Evolutionary conservation across 2,888 invertebrate species (phyloP).

Genomic region (Lepidochrysops patricia): DNA sequence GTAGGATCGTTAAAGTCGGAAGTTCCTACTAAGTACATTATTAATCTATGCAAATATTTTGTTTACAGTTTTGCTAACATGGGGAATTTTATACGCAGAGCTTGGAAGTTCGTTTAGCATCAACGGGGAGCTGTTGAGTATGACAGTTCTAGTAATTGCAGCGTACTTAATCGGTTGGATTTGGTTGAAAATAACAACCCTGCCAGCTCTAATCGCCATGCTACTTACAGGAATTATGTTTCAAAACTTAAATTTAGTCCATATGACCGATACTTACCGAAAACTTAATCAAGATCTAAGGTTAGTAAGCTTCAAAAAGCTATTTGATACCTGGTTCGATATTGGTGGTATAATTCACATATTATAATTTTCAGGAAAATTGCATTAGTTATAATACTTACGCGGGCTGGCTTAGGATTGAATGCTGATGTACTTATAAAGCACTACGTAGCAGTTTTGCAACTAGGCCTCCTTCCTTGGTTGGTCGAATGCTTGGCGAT

Average conservation of each 20-base stretch:
- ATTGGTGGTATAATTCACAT: too few species aligned
- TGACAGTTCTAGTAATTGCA: conserved; percentile 78
- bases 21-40: too few species aligned
- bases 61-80: conserved; percentile 73
- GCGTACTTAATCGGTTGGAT: conserved; percentile 83
- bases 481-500: conserved; percentile 80
- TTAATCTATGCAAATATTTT: background rate
- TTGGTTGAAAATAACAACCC: conserved; percentile 77
- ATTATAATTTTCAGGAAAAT: conserved; percentile 82
- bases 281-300: conserved; percentile 77
- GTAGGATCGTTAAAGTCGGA: too few species aligned
- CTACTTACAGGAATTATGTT: conserved; percentile 81
- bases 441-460: conserved; percentile 81
- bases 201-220: conserved; percentile 86
- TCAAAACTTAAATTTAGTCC: conserved; percentile 77
- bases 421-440: conserved; percentile 83
- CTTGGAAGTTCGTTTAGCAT: conserved; percentile 77
- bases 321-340: too few species aligned
- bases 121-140: conserved; percentile 78
- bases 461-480: conserved; percentile 87
- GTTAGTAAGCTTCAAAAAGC: conserved; percentile 27
- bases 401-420: conserved; percentile 87
- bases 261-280: conserved; percentile 75
- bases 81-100: conserved; percentile 80
- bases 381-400: conserved; percentile 87